phyloP scores from a whole-genome alignment of 2,797 vertebrate genomes.

The Mormyrops attenuatus region DNA sequence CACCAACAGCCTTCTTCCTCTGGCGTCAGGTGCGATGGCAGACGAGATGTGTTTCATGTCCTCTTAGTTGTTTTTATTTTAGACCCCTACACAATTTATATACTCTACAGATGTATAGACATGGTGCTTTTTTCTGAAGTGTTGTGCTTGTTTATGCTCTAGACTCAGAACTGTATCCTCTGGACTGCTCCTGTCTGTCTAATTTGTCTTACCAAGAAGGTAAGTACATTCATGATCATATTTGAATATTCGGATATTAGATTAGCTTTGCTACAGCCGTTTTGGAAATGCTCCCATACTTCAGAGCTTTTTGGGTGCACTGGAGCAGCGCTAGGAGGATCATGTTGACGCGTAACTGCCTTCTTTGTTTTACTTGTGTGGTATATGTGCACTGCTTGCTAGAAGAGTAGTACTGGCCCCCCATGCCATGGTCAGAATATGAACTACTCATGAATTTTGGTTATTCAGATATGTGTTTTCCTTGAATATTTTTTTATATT shows the following conservation, averaged over 20 bases:
- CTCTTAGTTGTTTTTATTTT: neutral
- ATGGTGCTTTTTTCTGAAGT: neutral
- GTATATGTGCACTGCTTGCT: neutral
- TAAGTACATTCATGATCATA: slow-evolving; percentile 42
- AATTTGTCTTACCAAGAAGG: slow-evolving; percentile 70
- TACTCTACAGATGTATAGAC: neutral
- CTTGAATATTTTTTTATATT: neutral
- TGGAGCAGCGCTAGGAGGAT: neutral
- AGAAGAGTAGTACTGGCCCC: neutral
- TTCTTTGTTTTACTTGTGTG: neutral
- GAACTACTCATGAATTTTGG: neutral
- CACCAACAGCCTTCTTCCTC: slow-evolving; percentile 73
- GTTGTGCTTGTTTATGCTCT: slow-evolving; percentile 34
- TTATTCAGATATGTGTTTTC: neutral
- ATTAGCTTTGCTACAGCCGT: neutral
- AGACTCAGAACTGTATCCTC: slow-evolving; percentile 71
- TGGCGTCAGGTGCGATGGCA: slow-evolving; percentile 58
- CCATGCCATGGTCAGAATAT: neutral
- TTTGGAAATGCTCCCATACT: neutral
- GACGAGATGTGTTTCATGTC: neutral
- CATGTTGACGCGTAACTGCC: neutral
- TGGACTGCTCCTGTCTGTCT: slow-evolving; percentile 80
- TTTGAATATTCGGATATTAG: neutral
- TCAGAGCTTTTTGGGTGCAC: neutral
- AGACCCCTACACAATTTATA: neutral